Evolutionary conservation across 2,113 vertebrate genomes (phyloP).

Genomic region (Pelodiscus sinensis): DNA sequence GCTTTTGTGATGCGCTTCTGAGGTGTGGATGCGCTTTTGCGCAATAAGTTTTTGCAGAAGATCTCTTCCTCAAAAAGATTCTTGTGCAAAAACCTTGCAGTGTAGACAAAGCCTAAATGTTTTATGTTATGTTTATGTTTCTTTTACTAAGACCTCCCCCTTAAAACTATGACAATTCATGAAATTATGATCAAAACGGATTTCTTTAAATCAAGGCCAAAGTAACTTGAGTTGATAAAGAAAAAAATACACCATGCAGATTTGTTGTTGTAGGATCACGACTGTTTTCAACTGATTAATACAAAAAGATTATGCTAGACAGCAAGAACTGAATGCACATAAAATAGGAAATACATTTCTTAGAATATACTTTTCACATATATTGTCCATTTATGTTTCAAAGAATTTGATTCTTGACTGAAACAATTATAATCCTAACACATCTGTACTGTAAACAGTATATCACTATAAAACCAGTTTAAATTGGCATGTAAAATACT

Average conservation of each 20-base stretch:
- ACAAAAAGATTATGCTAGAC: background rate
- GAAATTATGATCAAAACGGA: background rate
- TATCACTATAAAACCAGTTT: slow-evolving; percentile 73
- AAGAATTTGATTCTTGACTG: slow-evolving; percentile 41
- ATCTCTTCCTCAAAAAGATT: too few relatives aligned
- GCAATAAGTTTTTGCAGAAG: too few relatives aligned
- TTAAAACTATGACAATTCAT: background rate
- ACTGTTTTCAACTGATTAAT: rapidly evolving
- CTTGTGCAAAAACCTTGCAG: too few relatives aligned
- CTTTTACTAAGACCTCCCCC: background rate
- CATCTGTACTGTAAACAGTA: slow-evolving; percentile 76
- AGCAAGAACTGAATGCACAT: background rate
- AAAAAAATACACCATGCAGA: background rate
- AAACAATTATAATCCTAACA: slow-evolving; percentile 54
- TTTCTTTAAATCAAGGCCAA: background rate
- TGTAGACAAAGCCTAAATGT: too few relatives aligned
- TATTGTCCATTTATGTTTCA: slow-evolving; percentile 73
- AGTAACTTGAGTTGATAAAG: background rate
- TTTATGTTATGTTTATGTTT: too few relatives aligned
- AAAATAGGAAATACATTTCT: slow-evolving; percentile 18
- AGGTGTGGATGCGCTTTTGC: too few relatives aligned
- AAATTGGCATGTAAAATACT: slow-evolving; percentile 75
- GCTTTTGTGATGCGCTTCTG: too few relatives aligned
- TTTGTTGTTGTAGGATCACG: background rate
- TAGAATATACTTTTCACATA: slow-evolving; percentile 59